Base-by-base conservation (phyloP, 2,888 invertebrate genomes). In the Andrena praecox region DNA sequence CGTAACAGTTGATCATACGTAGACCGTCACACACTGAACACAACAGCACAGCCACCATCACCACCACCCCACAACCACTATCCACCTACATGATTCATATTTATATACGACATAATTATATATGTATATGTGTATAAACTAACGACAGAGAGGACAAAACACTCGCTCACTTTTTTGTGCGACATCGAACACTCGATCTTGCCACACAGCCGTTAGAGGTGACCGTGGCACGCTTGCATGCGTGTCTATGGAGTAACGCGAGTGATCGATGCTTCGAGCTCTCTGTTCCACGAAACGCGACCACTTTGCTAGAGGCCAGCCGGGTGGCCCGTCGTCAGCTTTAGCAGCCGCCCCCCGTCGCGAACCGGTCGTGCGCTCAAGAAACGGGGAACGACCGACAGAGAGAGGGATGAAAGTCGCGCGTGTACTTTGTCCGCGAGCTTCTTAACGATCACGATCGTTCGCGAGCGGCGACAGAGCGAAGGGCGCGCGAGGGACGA, bases 11-110 rank as follows among this genome's bases (percentile, higher is more conserved):
- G 27, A 59, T 66, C 12, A 77, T 85, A 77, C 56, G 33, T 82
- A 84, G 74, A 86, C 90, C 88, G 91, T 92, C 92, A 91, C 91
- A 91, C 92, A 91, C 92, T 91, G 91, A 92, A 92, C 91, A 91
- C 91, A 89, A 91, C 91, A 91, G 90, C 91, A 90, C 89, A 88
- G 79, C 71, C 68, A 77, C 35, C 52, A 24, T 12, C 63, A 63
- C 63, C 35, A 78, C 79, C 64, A 82, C 78, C 35, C 62, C 62
- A 62, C 42, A 20, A 63, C 24, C 63, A 85, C 84, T 29, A 78
- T 75, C 89, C 87, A 88, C 85, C 80, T 85, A 88, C 89, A 83
- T 54, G 20, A 56, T 80, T 77, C 87, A 88, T 81, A 72, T 84
- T 69, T 86, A 80, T 86, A 83, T 75, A 83, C 77, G 77, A 74